Conservation (phyloP, 1,140 invertebrate genomes). For the Teleopsis dalmanni region DNA sequence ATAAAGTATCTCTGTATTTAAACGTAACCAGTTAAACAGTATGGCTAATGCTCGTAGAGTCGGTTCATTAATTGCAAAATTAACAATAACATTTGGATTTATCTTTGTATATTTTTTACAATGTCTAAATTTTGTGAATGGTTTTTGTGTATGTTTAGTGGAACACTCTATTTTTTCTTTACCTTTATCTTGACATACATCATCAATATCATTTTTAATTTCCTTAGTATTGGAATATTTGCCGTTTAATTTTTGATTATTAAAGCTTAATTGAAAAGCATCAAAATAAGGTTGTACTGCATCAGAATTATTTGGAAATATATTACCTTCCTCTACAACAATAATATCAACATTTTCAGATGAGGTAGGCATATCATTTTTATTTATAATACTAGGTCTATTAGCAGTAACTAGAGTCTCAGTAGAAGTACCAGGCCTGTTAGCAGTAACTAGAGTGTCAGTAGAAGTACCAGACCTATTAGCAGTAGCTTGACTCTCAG, state of each 20-base stretch:
- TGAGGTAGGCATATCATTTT: constrained; percentile 20
- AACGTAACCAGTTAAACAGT: constrained; percentile 59
- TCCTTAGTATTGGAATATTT: constrained; percentile 11
- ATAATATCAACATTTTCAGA: constrained; percentile 37
- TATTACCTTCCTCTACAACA: constrained; percentile 36
- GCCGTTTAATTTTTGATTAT: constrained; percentile 8
- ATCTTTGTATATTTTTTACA: constrained; percentile 45
- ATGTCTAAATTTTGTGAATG: constrained; percentile 39
- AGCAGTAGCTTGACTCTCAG: too few species aligned
- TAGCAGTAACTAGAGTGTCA: too few species aligned
- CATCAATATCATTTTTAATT: not conserved
- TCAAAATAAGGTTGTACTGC: constrained; percentile 23
- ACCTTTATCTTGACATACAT: constrained; percentile 1
- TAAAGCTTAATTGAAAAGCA: constrained; percentile 25
- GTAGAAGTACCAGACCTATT: too few species aligned
- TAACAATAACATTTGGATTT: constrained; percentile 48
- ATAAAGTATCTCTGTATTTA: constrained; percentile 53
- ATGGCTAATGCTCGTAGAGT: constrained; percentile 54
- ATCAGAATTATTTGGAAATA: constrained; percentile 29
- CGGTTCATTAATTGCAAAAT: constrained; percentile 47
- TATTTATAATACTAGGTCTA: too few species aligned
- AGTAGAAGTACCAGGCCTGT: too few species aligned
- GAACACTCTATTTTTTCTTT: not conserved
- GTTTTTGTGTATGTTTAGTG: constrained; percentile 11
- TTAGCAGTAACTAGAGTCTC: too few species aligned